A percentile compares a stretch with the other conserved stretches of the same genome.
These are phyloP conservation scores for Himantopus leucocephalus DNA, from an alignment of 2,113 vertebrate species.

Conservation along the genomic window DNA sequence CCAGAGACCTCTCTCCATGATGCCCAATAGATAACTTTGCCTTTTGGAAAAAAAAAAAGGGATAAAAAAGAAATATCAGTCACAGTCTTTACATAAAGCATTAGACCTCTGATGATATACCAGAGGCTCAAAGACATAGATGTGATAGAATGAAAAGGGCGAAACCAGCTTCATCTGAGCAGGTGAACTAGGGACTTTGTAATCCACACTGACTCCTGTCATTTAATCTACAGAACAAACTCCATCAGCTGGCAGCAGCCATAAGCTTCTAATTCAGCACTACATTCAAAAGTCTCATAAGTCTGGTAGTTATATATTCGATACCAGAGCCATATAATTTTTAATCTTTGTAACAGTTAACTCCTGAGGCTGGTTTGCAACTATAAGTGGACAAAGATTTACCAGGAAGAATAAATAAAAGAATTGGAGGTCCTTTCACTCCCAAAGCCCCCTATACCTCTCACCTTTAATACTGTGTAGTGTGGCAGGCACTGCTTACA, in stretches of 20 bases:
- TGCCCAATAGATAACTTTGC: conserved; percentile 89
- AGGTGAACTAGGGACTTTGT: neutral
- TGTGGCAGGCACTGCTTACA: neutral
- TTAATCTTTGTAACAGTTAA: neutral
- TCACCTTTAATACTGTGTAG: neutral
- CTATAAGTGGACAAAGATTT: neutral
- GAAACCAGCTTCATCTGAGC: neutral
- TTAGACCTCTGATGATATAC: neutral
- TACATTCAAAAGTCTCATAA: neutral
- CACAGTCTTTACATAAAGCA: neutral
- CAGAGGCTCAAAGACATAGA: neutral
- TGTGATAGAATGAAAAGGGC: neutral
- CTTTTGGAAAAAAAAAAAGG: conserved; percentile 57
- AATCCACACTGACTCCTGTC: neutral
- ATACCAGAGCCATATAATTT: neutral
- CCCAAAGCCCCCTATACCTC: neutral
- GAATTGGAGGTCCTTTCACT: neutral
- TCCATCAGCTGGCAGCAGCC: neutral
- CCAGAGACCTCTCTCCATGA: conserved; percentile 91
- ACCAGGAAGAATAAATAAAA: neutral
- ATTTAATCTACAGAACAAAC: neutral
- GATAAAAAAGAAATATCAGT: neutral
- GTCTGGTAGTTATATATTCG: neutral
- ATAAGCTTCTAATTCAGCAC: neutral
- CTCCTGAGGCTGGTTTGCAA: neutral